phyloP scores from a whole-genome alignment of 2,113 vertebrate species.

The Xiphophorus couchianus region DNA sequence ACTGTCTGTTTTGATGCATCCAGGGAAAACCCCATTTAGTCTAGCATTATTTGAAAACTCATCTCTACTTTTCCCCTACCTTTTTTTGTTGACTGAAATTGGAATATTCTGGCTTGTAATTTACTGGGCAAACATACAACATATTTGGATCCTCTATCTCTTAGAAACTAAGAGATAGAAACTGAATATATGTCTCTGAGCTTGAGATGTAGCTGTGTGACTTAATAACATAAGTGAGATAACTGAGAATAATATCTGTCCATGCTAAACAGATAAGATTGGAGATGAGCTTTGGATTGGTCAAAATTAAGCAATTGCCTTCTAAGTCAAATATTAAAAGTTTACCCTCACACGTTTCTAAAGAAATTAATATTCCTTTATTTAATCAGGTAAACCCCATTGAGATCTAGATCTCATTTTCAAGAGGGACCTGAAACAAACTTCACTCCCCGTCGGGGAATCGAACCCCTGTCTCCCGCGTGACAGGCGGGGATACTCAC shows the following conservation, averaged over 20 bases:
- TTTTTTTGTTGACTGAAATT: background rate
- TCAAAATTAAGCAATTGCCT: background rate
- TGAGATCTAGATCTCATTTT: no score
- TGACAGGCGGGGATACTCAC: no score
- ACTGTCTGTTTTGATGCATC: no score
- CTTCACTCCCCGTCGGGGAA: no score
- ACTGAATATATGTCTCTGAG: slow-evolving; percentile 13
- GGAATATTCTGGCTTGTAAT: slow-evolving; percentile 21
- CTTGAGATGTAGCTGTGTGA: slow-evolving; percentile 10
- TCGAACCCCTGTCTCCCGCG: no score
- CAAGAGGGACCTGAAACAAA: no score
- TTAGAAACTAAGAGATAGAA: background rate
- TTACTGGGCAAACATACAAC: slow-evolving; percentile 19
- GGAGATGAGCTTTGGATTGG: background rate
- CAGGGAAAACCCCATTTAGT: no score
- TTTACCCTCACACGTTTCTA: background rate
- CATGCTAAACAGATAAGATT: slow-evolving; percentile 1
- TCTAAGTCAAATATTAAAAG: background rate
- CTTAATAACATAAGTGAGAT: slow-evolving; percentile 24
- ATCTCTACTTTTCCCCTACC: no score
- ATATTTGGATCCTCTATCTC: background rate
- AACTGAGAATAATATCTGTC: slow-evolving; percentile 32
- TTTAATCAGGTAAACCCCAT: no score
- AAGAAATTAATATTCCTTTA: background rate
- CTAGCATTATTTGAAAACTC: no score